A percentile compares a stretch with the other conserved stretches of the same genome.
Evolutionary conservation across 2,113 vertebrate species (phyloP).

Genomic region (Gobius niger): DNA sequence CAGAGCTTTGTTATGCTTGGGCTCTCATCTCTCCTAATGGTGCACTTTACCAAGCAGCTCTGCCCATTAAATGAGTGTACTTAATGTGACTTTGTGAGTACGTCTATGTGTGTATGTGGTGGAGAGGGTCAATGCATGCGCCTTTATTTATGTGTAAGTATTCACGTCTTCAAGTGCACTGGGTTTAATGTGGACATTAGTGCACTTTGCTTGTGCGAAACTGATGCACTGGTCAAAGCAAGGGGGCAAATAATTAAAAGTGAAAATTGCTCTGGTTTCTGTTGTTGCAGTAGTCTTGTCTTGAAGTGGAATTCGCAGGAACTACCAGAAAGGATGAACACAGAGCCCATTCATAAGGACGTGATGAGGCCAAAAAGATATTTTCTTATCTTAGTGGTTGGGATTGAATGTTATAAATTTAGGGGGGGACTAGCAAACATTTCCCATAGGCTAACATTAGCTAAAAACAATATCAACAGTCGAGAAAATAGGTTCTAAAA

Average conservation of each 20-base stretch:
- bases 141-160: constrained; percentile 37
- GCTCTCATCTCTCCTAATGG: constrained; percentile 83
- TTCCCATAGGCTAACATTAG: too few species aligned
- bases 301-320: too few species aligned
- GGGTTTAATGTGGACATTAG: constrained; percentile 15
- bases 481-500: too few species aligned
- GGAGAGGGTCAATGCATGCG: not conserved
- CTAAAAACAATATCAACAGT: too few species aligned
- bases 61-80: constrained; percentile 86
- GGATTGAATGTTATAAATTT: too few species aligned
- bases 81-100: constrained; percentile 45
- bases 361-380: too few species aligned
- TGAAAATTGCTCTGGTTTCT: constrained; percentile 8
- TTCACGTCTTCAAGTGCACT: constrained; percentile 16
- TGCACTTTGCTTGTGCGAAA: constrained; percentile 19
- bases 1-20: constrained; percentile 74
- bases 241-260: constrained; percentile 25
- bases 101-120: constrained; percentile 12
- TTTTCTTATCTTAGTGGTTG: too few species aligned
- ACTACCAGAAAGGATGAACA: too few species aligned
- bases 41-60: constrained; percentile 86
- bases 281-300: not conserved
- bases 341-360: too few species aligned
- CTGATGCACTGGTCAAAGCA: constrained; percentile 17
- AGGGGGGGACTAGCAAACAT: too few species aligned